Evolutionary conservation across 2,797 vertebrate species (phyloP).

Genomic region (Chiroxiphia lanceolata): DNA sequence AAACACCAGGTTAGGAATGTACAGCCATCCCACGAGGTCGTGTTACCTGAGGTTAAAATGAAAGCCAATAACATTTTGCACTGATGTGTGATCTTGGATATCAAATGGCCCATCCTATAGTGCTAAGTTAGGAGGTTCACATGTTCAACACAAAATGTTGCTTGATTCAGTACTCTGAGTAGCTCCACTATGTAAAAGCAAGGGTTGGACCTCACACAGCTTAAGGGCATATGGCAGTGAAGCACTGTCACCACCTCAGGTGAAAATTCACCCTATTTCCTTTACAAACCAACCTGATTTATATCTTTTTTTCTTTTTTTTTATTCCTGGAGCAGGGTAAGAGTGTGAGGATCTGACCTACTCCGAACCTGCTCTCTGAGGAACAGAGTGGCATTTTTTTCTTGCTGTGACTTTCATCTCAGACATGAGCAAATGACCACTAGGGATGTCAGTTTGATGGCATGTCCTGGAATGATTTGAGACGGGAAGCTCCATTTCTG

Average conservation of each 20-base stretch:
- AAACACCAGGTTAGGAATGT: not conserved
- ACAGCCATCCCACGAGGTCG: not conserved
- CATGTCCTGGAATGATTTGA: not conserved
- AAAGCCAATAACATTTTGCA: not conserved
- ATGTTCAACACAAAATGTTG: not conserved
- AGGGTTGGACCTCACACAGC: not conserved
- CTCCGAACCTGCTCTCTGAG: not conserved
- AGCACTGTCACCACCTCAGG: not conserved
- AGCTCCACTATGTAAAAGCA: not conserved
- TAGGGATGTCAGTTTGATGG: not conserved
- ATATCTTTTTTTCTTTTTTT: not conserved
- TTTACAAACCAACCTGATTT: not conserved
- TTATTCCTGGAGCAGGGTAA: not conserved
- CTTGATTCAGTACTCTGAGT: not conserved
- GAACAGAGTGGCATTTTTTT: not conserved
- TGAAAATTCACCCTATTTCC: not conserved
- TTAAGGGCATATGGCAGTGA: not conserved
- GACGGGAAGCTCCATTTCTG: not conserved
- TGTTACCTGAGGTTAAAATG: not conserved
- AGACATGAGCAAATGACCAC: not conserved
- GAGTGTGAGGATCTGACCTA: not conserved
- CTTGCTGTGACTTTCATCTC: not conserved
- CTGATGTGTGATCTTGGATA: not conserved
- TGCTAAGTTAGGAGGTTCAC: not conserved
- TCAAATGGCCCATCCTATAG: not conserved